Evolutionary conservation across 2,113 vertebrate species (phyloP).

Genomic region (Orycteropus afer): DNA sequence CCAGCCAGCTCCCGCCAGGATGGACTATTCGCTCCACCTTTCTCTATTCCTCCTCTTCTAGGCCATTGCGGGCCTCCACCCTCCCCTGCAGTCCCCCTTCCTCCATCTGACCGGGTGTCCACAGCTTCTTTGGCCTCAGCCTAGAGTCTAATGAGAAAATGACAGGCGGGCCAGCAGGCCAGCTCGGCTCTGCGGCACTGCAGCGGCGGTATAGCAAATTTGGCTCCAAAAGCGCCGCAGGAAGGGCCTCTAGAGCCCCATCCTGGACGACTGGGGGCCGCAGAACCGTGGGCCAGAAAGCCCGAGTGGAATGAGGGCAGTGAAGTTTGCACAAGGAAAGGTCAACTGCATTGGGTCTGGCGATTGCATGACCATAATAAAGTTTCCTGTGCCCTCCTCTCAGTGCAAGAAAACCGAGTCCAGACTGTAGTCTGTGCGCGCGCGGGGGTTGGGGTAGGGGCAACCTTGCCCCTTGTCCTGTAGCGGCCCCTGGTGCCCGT

Average conservation of each 20-base stretch:
- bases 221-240: background rate
- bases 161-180: background rate
- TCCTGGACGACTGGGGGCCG: background rate
- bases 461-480: constrained; percentile 42
- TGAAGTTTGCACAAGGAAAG: background rate
- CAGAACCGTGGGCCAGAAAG: background rate
- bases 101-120: constrained; percentile 19
- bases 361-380: constrained; percentile 62
- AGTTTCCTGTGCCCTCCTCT: constrained; percentile 51
- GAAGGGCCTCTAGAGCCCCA: background rate
- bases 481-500: constrained; percentile 68
- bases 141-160: background rate
- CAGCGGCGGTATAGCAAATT: background rate
- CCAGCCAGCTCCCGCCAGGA: constrained; percentile 88
- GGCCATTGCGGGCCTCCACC: background rate
- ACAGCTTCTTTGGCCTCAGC: constrained; percentile 10
- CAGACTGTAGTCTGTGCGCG: background rate
- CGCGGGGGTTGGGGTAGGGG: background rate
- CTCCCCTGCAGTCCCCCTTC: constrained; percentile 39
- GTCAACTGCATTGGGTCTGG: background rate
- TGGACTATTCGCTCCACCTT: constrained; percentile 90
- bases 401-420: background rate
- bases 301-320: background rate
- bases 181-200: background rate
- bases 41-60: constrained; percentile 85